These are phyloP conservation scores for Cliona cf. orientalis DNA, from an alignment of 37 sponge, comb jelly and placozoan species.

Conservation along the genomic window DNA sequence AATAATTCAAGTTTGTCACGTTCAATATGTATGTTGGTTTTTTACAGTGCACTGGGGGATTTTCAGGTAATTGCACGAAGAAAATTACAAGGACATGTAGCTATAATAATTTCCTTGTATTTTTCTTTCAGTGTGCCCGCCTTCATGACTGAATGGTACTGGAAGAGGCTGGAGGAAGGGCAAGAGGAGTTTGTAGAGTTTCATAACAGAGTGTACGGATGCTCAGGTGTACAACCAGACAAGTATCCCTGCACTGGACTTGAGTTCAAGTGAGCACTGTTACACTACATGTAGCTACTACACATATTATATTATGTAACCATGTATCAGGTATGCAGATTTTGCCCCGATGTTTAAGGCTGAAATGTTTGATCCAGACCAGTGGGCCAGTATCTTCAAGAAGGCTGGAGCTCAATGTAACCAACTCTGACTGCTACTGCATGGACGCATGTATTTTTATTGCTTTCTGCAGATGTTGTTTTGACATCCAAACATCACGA, in stretches of 20 bases:
- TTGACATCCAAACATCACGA: conserved; percentile 88
- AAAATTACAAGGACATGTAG: not conserved
- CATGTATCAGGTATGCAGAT: conserved; percentile 58
- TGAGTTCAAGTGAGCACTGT: conserved; percentile 32
- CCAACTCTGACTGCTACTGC: too few species aligned
- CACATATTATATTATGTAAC: not conserved
- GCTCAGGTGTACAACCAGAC: conserved; percentile 71
- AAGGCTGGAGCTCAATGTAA: conserved; percentile 86
- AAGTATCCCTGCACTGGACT: conserved; percentile 70
- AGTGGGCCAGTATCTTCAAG: conserved; percentile 81
- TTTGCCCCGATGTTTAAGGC: conserved; percentile 91
- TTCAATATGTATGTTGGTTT: not conserved
- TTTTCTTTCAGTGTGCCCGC: not conserved
- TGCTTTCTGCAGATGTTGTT: conserved; percentile 64
- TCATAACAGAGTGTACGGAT: conserved; percentile 78
- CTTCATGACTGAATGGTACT: conserved; percentile 72
- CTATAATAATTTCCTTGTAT: not conserved
- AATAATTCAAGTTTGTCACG: conserved; percentile 1
- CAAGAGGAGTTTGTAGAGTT: conserved; percentile 55
- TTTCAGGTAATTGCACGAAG: conserved; percentile 33
- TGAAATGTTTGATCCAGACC: conserved; percentile 77
- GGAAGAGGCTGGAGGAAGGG: conserved; percentile 61
- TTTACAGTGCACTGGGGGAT: conserved; percentile 69
- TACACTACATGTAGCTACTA: not conserved
- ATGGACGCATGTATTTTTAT: not conserved